Evolutionary conservation across 2,888 invertebrate genomes (phyloP).

Genomic region (Acronicta alni): DNA sequence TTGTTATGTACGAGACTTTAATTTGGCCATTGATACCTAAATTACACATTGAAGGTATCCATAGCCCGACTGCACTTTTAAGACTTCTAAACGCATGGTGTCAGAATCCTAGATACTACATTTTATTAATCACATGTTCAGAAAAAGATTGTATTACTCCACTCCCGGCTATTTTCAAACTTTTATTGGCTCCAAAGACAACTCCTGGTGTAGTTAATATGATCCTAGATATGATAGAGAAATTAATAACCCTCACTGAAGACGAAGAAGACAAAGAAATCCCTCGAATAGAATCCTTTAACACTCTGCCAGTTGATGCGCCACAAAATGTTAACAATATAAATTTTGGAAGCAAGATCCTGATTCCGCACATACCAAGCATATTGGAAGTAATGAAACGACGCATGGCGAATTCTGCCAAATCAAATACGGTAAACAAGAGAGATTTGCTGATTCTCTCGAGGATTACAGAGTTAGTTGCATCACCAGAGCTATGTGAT

Average conservation of each 20-base stretch:
- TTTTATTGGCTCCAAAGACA: constrained; percentile 92
- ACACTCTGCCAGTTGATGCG: constrained; percentile 65
- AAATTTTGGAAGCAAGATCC: constrained; percentile 92
- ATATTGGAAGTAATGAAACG: constrained; percentile 92
- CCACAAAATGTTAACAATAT: constrained; percentile 76
- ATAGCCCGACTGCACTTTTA: constrained; percentile 94
- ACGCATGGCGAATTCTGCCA: constrained; percentile 90
- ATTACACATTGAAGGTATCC: constrained; percentile 94
- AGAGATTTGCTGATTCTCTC: constrained; percentile 93
- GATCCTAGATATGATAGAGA: constrained; percentile 93
- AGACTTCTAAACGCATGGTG: constrained; percentile 95
- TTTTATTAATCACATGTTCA: constrained; percentile 91
- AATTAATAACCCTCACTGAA: constrained; percentile 91
- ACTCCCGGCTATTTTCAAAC: constrained; percentile 91
- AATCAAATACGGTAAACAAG: constrained; percentile 90
- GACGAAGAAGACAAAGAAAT: constrained; percentile 87
- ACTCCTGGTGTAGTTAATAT: constrained; percentile 91
- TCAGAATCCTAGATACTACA: constrained; percentile 93
- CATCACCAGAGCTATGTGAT: constrained; percentile 91
- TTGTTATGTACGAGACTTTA: constrained; percentile 93
- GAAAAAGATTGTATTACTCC: constrained; percentile 86
- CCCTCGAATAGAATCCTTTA: constrained; percentile 77
- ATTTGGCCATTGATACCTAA: constrained; percentile 95
- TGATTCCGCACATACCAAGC: constrained; percentile 92
- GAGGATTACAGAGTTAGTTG: constrained; percentile 93